These are phyloP conservation scores for Drosophila willistoni DNA, from an alignment of 1,140 invertebrate species.

Conservation along the genomic window DNA sequence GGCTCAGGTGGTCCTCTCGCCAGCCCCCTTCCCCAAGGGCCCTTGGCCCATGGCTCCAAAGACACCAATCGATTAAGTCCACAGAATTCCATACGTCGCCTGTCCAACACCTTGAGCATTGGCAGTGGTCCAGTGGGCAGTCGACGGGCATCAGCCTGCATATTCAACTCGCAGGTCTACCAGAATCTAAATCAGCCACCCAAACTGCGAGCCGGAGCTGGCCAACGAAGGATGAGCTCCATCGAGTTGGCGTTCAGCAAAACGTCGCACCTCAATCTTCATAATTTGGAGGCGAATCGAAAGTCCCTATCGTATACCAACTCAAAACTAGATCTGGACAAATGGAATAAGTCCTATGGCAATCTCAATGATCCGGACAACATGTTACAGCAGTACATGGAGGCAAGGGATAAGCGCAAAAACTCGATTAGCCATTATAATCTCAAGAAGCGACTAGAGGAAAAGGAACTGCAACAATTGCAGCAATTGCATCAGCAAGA, in stretches of 20 bases:
- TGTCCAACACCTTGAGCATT: slow-evolving; percentile 71
- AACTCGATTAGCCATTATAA: slow-evolving; percentile 76
- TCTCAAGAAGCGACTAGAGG: slow-evolving; percentile 68
- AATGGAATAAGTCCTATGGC: slow-evolving; percentile 77
- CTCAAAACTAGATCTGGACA: slow-evolving; percentile 80
- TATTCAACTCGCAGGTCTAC: slow-evolving; percentile 82
- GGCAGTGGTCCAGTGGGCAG: slow-evolving; percentile 65
- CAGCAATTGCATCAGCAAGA: slow-evolving; percentile 70
- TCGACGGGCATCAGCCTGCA: slow-evolving; percentile 76
- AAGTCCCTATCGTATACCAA: slow-evolving; percentile 81
- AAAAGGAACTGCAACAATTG: slow-evolving; percentile 69
- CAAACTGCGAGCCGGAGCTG: slow-evolving; percentile 65
- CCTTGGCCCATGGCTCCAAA: slow-evolving; percentile 76
- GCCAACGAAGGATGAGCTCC: slow-evolving; percentile 80
- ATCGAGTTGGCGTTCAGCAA: slow-evolving; percentile 82
- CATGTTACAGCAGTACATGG: slow-evolving; percentile 81
- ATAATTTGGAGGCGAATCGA: slow-evolving; percentile 77
- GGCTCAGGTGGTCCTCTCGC: neutral
- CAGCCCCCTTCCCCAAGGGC: slow-evolving; percentile 18
- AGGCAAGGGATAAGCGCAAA: slow-evolving; percentile 78
- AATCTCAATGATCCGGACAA: slow-evolving; percentile 77
- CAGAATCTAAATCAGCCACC: slow-evolving; percentile 79
- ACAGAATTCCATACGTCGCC: slow-evolving; percentile 87
- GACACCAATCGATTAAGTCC: slow-evolving; percentile 87
- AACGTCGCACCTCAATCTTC: slow-evolving; percentile 77